phyloP scores from a whole-genome alignment of 2,888 invertebrate species.

The Drosophila limbata region DNA sequence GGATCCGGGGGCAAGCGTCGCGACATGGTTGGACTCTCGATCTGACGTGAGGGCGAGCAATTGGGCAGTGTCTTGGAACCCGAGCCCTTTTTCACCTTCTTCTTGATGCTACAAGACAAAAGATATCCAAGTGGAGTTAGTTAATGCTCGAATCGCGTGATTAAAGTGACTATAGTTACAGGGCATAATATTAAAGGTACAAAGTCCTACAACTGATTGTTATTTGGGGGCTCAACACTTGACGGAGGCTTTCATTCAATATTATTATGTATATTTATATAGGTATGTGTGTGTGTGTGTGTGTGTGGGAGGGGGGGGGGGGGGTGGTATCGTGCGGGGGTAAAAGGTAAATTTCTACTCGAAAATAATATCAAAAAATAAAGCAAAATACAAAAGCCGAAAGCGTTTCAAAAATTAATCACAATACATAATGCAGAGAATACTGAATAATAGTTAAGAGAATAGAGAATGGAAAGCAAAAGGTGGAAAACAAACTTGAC shows the following conservation, averaged over 20 bases:
- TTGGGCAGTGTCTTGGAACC: constrained; percentile 94
- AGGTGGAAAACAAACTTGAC: constrained; percentile 50
- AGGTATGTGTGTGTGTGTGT: not conserved
- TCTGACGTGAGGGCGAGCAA: constrained; percentile 92
- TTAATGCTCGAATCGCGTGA: not conserved
- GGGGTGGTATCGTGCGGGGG: constrained; percentile 8
- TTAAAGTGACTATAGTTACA: not conserved
- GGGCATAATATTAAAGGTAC: not conserved
- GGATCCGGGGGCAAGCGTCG: constrained; percentile 92
- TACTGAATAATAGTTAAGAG: constrained; percentile 15
- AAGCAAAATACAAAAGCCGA: constrained; percentile 55
- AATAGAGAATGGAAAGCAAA: constrained; percentile 43
- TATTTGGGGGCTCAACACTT: constrained; percentile 29
- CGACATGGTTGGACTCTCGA: constrained; percentile 91
- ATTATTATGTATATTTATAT: not conserved
- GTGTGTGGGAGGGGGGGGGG: constrained; percentile 12
- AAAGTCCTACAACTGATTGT: not conserved
- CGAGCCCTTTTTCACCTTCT: constrained; percentile 93
- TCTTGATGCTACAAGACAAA: constrained; percentile 90
- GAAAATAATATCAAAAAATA: constrained; percentile 43
- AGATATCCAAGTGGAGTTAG: not conserved
- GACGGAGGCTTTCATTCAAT: constrained; percentile 27
- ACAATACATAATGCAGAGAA: constrained; percentile 47
- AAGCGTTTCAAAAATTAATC: constrained; percentile 45
- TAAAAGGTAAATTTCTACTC: constrained; percentile 23